Base-by-base conservation (phyloP, 1,140 invertebrate species). In the Hypsibius dujardini region DNA sequence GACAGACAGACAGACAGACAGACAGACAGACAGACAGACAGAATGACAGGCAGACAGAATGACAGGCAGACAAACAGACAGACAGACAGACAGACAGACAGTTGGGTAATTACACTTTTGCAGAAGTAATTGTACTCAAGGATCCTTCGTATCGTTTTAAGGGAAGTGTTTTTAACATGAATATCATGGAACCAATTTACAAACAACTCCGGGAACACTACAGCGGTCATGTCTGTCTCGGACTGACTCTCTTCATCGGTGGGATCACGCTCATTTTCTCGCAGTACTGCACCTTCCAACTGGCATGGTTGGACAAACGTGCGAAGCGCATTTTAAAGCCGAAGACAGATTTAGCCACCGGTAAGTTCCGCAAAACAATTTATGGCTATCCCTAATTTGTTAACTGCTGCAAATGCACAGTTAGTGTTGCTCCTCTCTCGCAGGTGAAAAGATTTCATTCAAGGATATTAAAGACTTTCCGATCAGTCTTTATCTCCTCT, bases 161-260 rank as follows among this genome's bases (percentile, higher is more conserved):
- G 81, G 94, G 94, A 2, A 95, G 92, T 75, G 90, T 92, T 7
- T 90, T 95, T 0, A 96, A 95, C 79, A 95, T 97, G 78, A 84
- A 89, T 78, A 84, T 91, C 0, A 95, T 96, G 89, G 87, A 88
- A 76, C 86, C 86, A 1, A 80, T 97, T 45, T 96, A 96, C 77
- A 81, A 85, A 72, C 88, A 83, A 77, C 84, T 95, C 0, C 80
- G 81, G 47, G 81, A 85, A 46, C 85, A 82, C 77, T 87, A 87
- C 76, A 74, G 81, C 2, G 89, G 88, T 0, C 83, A 87, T 76
- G 81, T 84, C 69, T 85, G 85, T 75, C 83, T 92, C n/a, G 93
- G 93, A 46, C 81, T 90, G 59, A 86, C 89, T 60, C 82, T 97
- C n/a, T 85, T 92, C 75, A 81, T 95, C 74, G 87, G 88, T 89